Conservation (phyloP, 2,113 vertebrate species). For the Patagioenas fasciata region DNA sequence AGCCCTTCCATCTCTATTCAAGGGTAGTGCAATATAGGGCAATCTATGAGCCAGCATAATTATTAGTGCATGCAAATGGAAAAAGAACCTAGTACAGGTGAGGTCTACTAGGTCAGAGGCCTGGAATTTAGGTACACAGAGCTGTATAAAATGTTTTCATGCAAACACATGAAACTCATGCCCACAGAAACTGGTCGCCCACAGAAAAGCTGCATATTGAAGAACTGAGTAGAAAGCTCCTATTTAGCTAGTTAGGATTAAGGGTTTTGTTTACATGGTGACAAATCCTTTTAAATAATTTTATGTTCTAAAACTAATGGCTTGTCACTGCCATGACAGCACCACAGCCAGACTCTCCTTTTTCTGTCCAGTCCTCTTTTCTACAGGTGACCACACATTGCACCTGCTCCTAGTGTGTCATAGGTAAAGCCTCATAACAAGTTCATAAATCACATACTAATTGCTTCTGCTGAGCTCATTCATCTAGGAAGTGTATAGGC, state of each 20-base stretch:
- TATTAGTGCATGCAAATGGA: neutral
- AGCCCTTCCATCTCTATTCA: neutral
- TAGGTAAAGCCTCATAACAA: neutral
- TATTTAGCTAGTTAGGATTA: fast-evolving
- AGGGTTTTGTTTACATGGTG: neutral
- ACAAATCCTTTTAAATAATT: neutral
- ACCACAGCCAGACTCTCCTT: neutral
- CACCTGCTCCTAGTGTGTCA: neutral
- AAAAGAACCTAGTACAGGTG: neutral
- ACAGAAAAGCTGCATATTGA: neutral
- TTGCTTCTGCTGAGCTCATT: neutral
- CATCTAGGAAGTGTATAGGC: neutral
- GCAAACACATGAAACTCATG: fast-evolving
- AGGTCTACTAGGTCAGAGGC: neutral
- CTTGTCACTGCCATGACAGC: neutral
- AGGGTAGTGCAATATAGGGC: neutral
- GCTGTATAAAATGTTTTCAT: neutral
- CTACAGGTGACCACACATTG: neutral
- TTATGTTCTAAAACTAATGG: neutral
- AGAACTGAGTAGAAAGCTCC: neutral
- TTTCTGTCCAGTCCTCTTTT: neutral
- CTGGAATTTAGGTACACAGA: neutral
- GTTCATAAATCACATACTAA: neutral
- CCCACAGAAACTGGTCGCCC: fast-evolving
- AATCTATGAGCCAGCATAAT: neutral